Evolutionary conservation across 1,140 invertebrate species (phyloP).

Genomic region (Nephila pilipes): DNA sequence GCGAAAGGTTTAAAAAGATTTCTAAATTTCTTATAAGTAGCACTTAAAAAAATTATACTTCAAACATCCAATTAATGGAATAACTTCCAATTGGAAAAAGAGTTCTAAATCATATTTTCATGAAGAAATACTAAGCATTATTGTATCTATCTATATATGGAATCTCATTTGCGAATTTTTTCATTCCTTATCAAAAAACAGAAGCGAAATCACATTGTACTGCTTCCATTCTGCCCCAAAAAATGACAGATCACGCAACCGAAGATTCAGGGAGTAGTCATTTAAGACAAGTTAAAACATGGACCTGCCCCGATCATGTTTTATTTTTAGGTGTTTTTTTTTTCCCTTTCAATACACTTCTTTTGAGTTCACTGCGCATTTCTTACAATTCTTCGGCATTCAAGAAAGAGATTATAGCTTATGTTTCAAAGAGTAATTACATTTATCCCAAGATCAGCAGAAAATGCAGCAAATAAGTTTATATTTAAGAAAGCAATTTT

Average conservation of each 20-base stretch:
- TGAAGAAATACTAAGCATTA: not conserved
- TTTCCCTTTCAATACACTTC: not conserved
- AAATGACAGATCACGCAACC: constrained; percentile 1
- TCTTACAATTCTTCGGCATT: not conserved
- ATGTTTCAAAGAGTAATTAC: too few species aligned
- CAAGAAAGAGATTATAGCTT: too few species aligned
- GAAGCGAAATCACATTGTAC: not conserved
- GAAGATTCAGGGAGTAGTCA: not conserved
- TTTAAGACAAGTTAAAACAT: constrained; percentile 20
- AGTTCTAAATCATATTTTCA: too few species aligned
- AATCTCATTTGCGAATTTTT: not conserved
- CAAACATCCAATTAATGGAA: too few species aligned
- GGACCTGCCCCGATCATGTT: not conserved
- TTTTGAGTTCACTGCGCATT: not conserved
- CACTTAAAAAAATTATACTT: too few species aligned
- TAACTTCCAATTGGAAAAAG: too few species aligned
- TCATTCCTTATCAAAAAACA: not conserved
- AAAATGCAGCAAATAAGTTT: too few species aligned
- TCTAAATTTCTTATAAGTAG: too few species aligned
- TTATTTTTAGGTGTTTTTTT: not conserved
- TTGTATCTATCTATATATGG: not conserved
- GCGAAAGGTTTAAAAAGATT: too few species aligned
- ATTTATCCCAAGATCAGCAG: too few species aligned
- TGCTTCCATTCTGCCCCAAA: not conserved
- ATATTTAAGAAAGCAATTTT: too few species aligned